phyloP scores from a whole-genome alignment of 2,113 vertebrate genomes.

The Nothocercus nigrocapillus region DNA sequence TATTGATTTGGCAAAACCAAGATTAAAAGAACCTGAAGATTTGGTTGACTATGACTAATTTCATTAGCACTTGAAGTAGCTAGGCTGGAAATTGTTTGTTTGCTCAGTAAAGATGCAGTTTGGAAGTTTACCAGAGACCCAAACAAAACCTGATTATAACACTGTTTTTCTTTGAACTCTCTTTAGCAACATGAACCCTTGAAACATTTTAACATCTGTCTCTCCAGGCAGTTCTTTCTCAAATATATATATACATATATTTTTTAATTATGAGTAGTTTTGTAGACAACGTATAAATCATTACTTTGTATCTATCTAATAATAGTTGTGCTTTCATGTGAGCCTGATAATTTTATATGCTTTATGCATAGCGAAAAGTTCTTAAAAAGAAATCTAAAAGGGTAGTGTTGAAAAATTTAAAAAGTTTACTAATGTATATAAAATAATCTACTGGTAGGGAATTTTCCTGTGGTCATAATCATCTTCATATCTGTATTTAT shows the following conservation, averaged over 20 bases:
- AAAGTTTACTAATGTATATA: conserved; percentile 55
- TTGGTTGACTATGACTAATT: conserved; percentile 73
- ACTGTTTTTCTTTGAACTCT: conserved; percentile 69
- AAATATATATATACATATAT: conserved; percentile 12
- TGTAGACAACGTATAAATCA: conserved; percentile 58
- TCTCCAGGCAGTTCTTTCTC: conserved; percentile 62
- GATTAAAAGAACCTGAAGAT: conserved; percentile 68
- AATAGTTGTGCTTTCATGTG: conserved; percentile 53
- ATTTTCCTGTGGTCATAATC: conserved; percentile 61
- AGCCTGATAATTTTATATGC: conserved; percentile 56
- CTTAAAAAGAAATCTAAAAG: conserved; percentile 64
- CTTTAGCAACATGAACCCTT: conserved; percentile 67
- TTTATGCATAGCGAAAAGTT: conserved; percentile 63
- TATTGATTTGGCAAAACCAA: conserved; percentile 71
- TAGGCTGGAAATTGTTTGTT: conserved; percentile 74
- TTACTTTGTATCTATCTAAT: conserved; percentile 60
- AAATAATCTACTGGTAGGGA: conserved; percentile 47
- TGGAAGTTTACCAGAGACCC: conserved; percentile 67
- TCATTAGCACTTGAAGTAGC: conserved; percentile 69
- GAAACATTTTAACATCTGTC: conserved; percentile 67
- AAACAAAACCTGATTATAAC: conserved; percentile 63
- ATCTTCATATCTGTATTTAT: conserved; percentile 64
- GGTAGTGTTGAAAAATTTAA: conserved; percentile 53
- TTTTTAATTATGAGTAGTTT: conserved; percentile 58
- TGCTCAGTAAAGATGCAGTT: conserved; percentile 70